Base-by-base conservation (phyloP, 2,888 invertebrate species). In the Dione juno region DNA sequence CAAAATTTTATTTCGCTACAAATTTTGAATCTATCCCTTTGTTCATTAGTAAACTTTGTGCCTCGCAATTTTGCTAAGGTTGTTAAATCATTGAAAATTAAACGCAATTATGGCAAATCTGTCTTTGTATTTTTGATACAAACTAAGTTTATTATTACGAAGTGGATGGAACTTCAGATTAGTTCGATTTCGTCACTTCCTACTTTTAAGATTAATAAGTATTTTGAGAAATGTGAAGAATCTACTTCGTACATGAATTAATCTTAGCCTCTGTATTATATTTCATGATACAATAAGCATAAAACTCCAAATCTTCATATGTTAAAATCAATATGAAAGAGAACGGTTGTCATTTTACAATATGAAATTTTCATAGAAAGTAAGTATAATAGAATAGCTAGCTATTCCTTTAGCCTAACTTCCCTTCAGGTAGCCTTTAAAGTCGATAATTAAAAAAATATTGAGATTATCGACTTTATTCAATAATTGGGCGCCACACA, bases 1-100 rank as follows among this genome's bases (percentile, higher is more conserved):
- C 70, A 45, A 67, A 67, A 67, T 70, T 67, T 67, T 48, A 63
- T 67, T 54, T 63, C 54, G 54, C 53, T 63, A 67, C 66, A 66
- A 70, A 48, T 70, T 70, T 43, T 28, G 45, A 43, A 61, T 19
- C 61, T 53, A 61, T 53, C 53, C 54, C 63, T 70, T 70, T 70
- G 67, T 70, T 70, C 67, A 63, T 67, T 70, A 70, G 35, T 21
- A 11, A 66, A 67, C 67, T 70, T 70, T 70, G 66, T 53, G 40
- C 67, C 35, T 52, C 50, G 57, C 43, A 67, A 70, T 67, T 66
- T 67, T 35, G 19, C 37, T 63, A 21, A 54, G 48, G 54, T 16
- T 52, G 14, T 40, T 40, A 37, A 61, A 61, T 61, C 61, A 61
- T 45, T 45, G 43, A 28, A 41, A 61, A 61, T 61, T 43, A 28